Base-by-base conservation (phyloP, 37 sponge, comb jelly and placozoan species). In the Oscarella lobularis region DNA sequence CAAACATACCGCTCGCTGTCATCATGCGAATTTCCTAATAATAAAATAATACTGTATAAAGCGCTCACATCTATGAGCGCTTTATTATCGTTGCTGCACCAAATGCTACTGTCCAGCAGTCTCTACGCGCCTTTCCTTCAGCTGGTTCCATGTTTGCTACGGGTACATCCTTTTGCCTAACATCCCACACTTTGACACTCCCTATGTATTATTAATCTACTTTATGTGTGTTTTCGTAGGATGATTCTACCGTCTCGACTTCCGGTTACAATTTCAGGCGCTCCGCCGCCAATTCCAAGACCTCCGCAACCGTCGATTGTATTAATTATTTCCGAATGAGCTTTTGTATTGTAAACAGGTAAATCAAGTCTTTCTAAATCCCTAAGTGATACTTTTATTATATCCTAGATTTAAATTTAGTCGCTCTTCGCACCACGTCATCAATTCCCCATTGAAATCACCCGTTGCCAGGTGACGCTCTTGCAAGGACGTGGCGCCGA, bases 91-190 rank as follows among this genome's bases (percentile, higher is more conserved):
- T n/a, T n/a, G n/a, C n/a, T n/a, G n/a, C 60, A 93, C 94, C 95
- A 65, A 98, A 93, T 6, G 92, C 83, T 9, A 98, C 99, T 31
- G 90, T 79, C 99, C 99, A 98, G 74, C 99, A 98, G 67, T 98
- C 99, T 75, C 99, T 83, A 39, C 80, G 87, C 39, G 76, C 77
- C 74, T 93, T 92, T 5, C 92, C 92, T 60, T 93, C 88, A 1
- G 89, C 95, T 39, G 99, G 95, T 66, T 91, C 89, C 99, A 98
- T 98, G 39, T 75, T 77, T 20, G 99, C 99, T 54, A 98, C 99
- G 2, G 99, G 92, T 33, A 72, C 75, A 2, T 88, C 85, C 68
- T 86, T 84, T 77, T 98, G 99, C 30, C 99, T 75, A 20, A 86
- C 81, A 60, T 98, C 99, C 99, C 99, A 98, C 33, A 98, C 99